Conservation (phyloP, 2,888 invertebrate species). For the Pseudococcus longispinus region DNA sequence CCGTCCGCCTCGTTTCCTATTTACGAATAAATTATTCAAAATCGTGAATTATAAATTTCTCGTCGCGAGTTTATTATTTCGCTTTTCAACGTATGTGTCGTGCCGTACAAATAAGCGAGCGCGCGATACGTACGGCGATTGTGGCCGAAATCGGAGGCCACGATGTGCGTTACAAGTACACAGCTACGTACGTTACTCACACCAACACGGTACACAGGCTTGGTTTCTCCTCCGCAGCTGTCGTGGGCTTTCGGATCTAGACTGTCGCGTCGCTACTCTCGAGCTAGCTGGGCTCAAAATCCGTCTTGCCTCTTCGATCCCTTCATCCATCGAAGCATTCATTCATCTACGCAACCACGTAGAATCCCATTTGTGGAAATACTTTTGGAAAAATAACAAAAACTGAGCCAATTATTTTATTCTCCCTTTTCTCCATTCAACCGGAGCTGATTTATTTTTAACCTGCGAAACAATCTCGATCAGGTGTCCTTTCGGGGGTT, state of each 20-base stretch:
- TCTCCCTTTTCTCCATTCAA: background rate
- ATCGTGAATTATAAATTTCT: constrained; percentile 56
- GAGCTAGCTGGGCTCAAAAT: too few species aligned
- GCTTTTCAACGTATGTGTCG: constrained; percentile 44
- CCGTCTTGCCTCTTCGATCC: too few species aligned
- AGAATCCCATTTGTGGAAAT: background rate
- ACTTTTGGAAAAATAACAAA: background rate
- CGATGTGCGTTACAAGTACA: background rate
- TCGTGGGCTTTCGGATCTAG: too few species aligned
- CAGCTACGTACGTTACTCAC: background rate
- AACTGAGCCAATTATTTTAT: background rate
- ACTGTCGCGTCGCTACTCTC: too few species aligned
- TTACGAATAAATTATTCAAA: constrained; percentile 52
- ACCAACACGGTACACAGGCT: background rate
- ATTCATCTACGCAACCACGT: too few species aligned
- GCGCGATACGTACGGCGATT: constrained; percentile 11
- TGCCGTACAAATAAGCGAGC: constrained; percentile 35
- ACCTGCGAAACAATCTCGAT: background rate
- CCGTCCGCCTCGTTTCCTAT: constrained; percentile 11
- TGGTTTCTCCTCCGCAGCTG: background rate
- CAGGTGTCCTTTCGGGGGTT: background rate
- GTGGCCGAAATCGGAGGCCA: constrained; percentile 31
- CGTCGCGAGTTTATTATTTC: constrained; percentile 40
- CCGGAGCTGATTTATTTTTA: background rate
- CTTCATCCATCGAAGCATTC: too few species aligned